phyloP scores from a whole-genome alignment of 1,140 invertebrate species.

The Papilio machaon region DNA sequence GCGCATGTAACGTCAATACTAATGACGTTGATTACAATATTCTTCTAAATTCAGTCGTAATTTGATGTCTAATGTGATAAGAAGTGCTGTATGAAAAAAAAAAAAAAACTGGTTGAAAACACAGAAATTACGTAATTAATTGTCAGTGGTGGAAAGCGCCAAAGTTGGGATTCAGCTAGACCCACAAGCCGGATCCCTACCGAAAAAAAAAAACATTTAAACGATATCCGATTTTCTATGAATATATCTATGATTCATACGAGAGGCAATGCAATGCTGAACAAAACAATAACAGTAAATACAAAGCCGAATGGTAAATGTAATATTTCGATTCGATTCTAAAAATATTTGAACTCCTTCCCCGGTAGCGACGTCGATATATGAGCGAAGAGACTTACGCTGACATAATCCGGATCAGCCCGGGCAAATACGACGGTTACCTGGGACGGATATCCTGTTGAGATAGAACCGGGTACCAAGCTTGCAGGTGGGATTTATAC shows the following conservation, averaged over 20 bases:
- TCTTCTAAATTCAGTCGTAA: no score
- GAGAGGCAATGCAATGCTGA: neutral
- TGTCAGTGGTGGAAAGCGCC: neutral
- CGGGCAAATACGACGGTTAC: constrained; percentile 45
- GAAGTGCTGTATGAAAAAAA: no score
- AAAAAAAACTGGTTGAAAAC: no score
- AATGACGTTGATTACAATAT: no score
- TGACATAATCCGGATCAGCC: constrained; percentile 46
- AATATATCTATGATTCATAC: neutral
- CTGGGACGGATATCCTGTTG: constrained; percentile 42
- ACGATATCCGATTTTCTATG: neutral
- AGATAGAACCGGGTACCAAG: constrained; percentile 36
- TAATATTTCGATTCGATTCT: constrained; percentile 29
- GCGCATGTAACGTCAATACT: no score
- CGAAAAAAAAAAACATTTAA: no score
- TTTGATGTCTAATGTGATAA: no score
- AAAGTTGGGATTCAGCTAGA: neutral
- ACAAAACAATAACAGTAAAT: neutral
- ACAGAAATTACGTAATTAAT: no score
- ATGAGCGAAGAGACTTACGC: constrained; percentile 47
- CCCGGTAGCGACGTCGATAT: constrained; percentile 37
- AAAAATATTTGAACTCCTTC: constrained; percentile 41
- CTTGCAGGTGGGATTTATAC: constrained; percentile 30
- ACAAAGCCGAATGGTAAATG: neutral
- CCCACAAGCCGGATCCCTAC: no score